Base-by-base conservation (phyloP, 2,113 vertebrate genomes). In the Oryctolagus cuniculus region DNA sequence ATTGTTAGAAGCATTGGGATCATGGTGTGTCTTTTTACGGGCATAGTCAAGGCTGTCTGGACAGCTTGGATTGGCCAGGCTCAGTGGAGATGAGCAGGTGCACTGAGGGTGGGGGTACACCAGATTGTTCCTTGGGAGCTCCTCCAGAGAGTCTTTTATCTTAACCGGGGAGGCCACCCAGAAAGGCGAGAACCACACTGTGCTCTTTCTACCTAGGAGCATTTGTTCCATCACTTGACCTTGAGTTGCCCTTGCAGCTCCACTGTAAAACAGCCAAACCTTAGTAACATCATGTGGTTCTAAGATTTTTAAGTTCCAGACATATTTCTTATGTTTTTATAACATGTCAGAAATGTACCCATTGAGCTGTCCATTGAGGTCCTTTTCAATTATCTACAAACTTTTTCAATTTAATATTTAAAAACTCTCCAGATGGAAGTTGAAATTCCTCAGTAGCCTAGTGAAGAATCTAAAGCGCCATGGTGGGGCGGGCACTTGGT, bases 381-480 rank as follows among this genome's bases (percentile, higher is more conserved):
- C 79, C 38, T 90, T 92, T 90, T 90, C 29, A 66, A 29, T 82
- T 53, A 53, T 66, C 36, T 69, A 53, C 29, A 53, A 77, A 53
- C 13, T 12, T 69, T 84, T 85, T 73, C 6, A 38, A 91, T 77
- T 89, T 27, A 24, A 70, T 67, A 87, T 74, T 75, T 21, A 94
- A 94, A 69, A 93, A 82, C 72, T 55, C 16, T 83, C 77, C 53
- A 27, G 3, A 73, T 74, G 25, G 34, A 93, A 94, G 27, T 38
- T 91, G 38, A 80, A 77, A 85, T 75, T 51, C 8, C 44, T 95
- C 11, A 36, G 9, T 83, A 34, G 74, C 64, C 21, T 75, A 51
- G 15, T 13, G 15, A 10, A 95, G 29, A 77, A 53, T 78, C 61
- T 51, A 74, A 83, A 81, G 17, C 10, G 27, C 27, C 10, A 5